A percentile compares a stretch with the other conserved stretches of the same genome.
Evolutionary conservation across 2,888 invertebrate species (phyloP).

Genomic region (Escarpia spicata): DNA sequence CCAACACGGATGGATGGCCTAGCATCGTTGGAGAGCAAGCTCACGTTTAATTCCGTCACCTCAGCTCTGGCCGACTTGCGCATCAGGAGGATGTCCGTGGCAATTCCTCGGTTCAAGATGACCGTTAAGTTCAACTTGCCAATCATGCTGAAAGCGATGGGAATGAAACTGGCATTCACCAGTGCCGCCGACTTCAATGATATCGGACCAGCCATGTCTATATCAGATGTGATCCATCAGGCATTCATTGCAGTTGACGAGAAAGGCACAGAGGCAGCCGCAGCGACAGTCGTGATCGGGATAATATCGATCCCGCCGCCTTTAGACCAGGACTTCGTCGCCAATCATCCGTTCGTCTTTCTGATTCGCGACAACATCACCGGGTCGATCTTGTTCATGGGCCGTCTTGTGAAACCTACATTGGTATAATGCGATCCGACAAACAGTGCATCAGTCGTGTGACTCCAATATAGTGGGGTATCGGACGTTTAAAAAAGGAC

Average conservation of each 20-base stretch:
- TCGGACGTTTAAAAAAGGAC: no score
- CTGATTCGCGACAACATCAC: conserved; percentile 38
- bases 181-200: conserved; percentile 53
- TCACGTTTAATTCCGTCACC: conserved; percentile 25
- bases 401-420: conserved; percentile 32
- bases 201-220: conserved; percentile 46
- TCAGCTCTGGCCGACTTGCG: not conserved
- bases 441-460: no score
- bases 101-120: conserved; percentile 53
- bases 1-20: conserved; percentile 43
- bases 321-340: conserved; percentile 28
- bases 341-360: conserved; percentile 43
- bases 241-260: conserved; percentile 62
- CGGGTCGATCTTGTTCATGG: conserved; percentile 41
- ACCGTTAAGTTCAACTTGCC: conserved; percentile 46
- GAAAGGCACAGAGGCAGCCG: conserved; percentile 61
- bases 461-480: no score
- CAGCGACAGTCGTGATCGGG: conserved; percentile 46
- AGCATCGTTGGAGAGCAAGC: conserved; percentile 41
- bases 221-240: conserved; percentile 56
- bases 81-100: conserved; percentile 34
- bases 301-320: not conserved
- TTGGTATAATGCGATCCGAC: no score
- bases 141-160: conserved; percentile 45
- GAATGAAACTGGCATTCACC: conserved; percentile 50